Evolutionary conservation across 2,797 vertebrate genomes (phyloP), one percentile per base, ranked within the genome.

Genomic region (Numenius phaeopus): DNA sequence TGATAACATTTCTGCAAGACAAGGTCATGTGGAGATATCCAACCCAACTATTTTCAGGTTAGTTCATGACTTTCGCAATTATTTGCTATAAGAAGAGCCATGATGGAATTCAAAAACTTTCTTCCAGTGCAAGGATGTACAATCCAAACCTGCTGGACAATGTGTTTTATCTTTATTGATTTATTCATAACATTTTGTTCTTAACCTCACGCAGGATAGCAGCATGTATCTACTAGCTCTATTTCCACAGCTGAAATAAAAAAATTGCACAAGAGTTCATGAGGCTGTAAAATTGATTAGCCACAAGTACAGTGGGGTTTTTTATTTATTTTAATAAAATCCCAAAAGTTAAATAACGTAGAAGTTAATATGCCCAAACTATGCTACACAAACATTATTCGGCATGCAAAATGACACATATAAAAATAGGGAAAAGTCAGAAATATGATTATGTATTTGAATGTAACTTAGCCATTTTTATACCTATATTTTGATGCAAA

Each of bases 301-400:
- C 4, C 4, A 46, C 6, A 54, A n/a, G 1, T 19, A 24, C 4
- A 10, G 1, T 2, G 23, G 2, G 0, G 3, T 40, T 26, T 27
- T n/a, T 39, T 11, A 2, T 29, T 52, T 29, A 18, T 40, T 85
- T 79, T 16, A 62, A 40, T 58, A 17, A n/a, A 29, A 46, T 27
- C 11, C 4, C 7, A 2, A 1, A 55, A 55, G 23, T 23, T n/a
- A 76, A 42, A 62, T 30, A 40, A 37, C 6, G 3, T 29, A 9
- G 5, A 64, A 19, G 5, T 26, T n/a, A 79, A 27, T 42, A 22
- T 4, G 4, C 4, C 10, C 8, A 46, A 71, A 27, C 5, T 27
- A 11, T 14, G 3, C 8, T 52, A 10, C 34, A 54, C 2, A 47
- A 44, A 18, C 12, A 5, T 67, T 61, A 40, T 24, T 32, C 39